phyloP scores from a whole-genome alignment of 1,140 invertebrate genomes.

The Pygmarrhopalites habei region DNA sequence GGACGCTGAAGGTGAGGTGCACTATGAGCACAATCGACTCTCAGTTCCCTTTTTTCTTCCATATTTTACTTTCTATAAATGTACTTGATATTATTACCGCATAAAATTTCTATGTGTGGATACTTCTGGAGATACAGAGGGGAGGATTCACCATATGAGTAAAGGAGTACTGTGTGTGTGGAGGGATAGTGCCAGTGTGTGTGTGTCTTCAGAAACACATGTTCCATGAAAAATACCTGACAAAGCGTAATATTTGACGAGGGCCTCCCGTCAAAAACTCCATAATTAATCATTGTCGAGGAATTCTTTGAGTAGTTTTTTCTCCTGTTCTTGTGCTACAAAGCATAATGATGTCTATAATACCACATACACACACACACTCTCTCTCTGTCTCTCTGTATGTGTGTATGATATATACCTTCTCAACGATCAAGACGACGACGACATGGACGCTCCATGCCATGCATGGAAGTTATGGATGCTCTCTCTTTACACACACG shows the following conservation, averaged over 20 bases:
- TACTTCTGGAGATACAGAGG: no score
- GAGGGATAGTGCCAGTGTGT: no score
- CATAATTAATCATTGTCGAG: conserved; percentile 41
- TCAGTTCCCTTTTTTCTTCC: not conserved
- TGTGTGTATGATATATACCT: not conserved
- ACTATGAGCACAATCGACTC: not conserved
- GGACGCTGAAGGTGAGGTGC: not conserved
- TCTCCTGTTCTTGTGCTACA: conserved; percentile 12
- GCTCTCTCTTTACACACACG: no score
- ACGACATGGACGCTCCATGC: no score
- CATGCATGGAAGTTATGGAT: not conserved
- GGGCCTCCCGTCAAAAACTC: conserved; percentile 28
- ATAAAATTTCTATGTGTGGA: no score
- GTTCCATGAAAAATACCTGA: conserved; percentile 24
- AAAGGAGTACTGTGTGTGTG: no score
- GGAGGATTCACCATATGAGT: no score
- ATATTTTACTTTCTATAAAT: conserved; percentile 4
- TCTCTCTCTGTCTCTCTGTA: no score
- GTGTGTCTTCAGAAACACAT: not conserved
- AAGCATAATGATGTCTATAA: not conserved
- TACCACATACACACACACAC: not conserved
- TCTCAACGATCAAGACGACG: not conserved
- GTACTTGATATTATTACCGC: conserved; percentile 7
- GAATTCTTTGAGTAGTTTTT: conserved; percentile 36
- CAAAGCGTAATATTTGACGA: conserved; percentile 24